phyloP scores from a whole-genome alignment of 2,888 invertebrate genomes.

The Caenorhabditis sp. region DNA sequence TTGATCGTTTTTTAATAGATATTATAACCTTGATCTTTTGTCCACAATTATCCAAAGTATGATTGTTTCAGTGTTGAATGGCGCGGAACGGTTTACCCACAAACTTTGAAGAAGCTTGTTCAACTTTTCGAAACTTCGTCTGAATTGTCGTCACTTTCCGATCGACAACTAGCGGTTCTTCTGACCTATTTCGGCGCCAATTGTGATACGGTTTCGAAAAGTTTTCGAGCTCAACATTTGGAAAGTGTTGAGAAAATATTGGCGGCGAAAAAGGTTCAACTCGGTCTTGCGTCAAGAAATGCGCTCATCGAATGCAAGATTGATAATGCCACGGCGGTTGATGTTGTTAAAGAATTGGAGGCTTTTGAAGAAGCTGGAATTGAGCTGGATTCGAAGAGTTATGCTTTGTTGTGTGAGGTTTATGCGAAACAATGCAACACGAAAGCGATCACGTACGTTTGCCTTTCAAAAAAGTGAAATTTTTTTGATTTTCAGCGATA shows the following conservation, averaged over 20 bases:
- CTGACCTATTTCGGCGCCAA: constrained; percentile 25
- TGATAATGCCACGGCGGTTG: constrained; percentile 22
- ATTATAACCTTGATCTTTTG: background rate
- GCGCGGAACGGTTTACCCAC: constrained; percentile 29
- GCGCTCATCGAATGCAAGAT: constrained; percentile 32
- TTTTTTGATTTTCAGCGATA: constrained; percentile 14
- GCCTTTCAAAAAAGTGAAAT: background rate
- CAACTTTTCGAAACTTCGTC: constrained; percentile 15
- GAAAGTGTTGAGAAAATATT: constrained; percentile 23
- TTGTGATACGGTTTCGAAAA: constrained; percentile 37
- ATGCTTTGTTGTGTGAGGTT: constrained; percentile 29
- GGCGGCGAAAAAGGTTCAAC: constrained; percentile 13
- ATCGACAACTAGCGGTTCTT: constrained; percentile 36
- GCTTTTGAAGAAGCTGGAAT: constrained; percentile 27
- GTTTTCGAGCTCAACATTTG: constrained; percentile 14
- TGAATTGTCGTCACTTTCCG: constrained; percentile 21
- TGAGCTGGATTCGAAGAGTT: constrained; percentile 23
- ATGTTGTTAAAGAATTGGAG: constrained; percentile 33
- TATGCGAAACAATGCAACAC: constrained; percentile 39
- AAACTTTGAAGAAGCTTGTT: constrained; percentile 22
- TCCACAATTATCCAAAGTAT: background rate
- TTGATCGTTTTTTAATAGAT: too few species aligned
- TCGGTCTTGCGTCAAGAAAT: constrained; percentile 24
- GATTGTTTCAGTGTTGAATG: constrained; percentile 34
- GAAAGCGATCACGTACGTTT: constrained; percentile 32